phyloP scores from a whole-genome alignment of 2,113 vertebrate genomes.

The Heptranchias perlo region DNA sequence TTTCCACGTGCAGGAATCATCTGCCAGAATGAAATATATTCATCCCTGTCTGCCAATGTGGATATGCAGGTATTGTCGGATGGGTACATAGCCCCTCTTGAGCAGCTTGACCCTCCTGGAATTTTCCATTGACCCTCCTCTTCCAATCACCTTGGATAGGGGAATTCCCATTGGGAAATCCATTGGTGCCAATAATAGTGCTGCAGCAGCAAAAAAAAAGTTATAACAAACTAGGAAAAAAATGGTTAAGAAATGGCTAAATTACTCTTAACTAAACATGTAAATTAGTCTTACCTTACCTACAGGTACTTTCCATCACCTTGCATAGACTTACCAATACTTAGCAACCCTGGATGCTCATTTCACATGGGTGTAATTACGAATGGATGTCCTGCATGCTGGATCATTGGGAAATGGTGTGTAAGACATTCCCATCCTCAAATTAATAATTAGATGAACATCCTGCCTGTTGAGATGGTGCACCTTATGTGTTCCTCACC shows the following conservation, averaged over 20 bases:
- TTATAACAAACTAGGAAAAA: background rate
- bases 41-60: background rate
- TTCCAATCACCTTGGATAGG: background rate
- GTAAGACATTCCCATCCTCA: background rate
- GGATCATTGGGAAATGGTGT: background rate
- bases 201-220: background rate
- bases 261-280: too few relatives aligned
- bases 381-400: background rate
- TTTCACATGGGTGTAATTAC: background rate
- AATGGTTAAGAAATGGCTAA: background rate
- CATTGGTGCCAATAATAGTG: background rate
- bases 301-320: background rate
- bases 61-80: background rate
- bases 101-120: background rate
- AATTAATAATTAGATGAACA: background rate
- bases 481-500: background rate
- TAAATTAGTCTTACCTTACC: background rate
- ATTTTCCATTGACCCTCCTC: background rate
- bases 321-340: background rate
- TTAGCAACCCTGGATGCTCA: background rate
- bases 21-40: background rate
- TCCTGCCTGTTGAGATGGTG: background rate
- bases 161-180: background rate
- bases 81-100: background rate
- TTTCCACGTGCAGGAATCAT: background rate